Evolutionary conservation across 53 echinoderm and acorn worm species (phyloP), one percentile per base, ranked within the genome.

Genomic region (Arbacia lixula): DNA sequence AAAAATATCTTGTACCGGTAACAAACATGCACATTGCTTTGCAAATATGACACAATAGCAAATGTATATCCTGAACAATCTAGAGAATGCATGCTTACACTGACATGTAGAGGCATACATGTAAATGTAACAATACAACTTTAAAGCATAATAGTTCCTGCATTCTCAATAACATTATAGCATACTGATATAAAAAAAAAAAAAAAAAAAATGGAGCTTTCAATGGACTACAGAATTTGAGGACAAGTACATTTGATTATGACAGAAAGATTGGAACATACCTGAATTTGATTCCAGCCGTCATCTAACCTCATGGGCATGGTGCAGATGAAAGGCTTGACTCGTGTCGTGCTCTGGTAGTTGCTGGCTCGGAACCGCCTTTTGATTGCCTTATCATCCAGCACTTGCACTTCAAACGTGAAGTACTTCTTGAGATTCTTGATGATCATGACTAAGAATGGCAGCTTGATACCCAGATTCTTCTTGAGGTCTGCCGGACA

Each of bases 241-340:
- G n/a, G n/a, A n/a, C n/a, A n/a, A n/a, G n/a, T n/a, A n/a, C n/a
- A n/a, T n/a, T n/a, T n/a, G n/a, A n/a, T n/a, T n/a, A n/a, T n/a
- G n/a, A n/a, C n/a, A n/a, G 20, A 49, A n/a, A n/a, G n/a, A n/a
- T n/a, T n/a, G n/a, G n/a, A n/a, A 72, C 49, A 39, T 41, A 97
- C 97, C 94, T 97, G 97, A 94, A 97, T 97, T 88, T 97, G 97
- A 86, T 97, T 97, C 97, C 97, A 97, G 49, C 97, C 97, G 32
- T 97, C 97, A 76, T 97, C 97, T 58, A 97, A 69, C 66, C 97
- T 97, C 97, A 97, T 97, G 35, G 97, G 97, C 97, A 97, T 97
- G 34, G 97, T 97, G 62, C 97, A 97, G 88, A 97, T 97, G 40
- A 97, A 97, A 11, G 97, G 97, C 71, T 97, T 97, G 80, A 97